phyloP scores from a whole-genome alignment of 2,888 invertebrate species.

The Venusia cambrica region DNA sequence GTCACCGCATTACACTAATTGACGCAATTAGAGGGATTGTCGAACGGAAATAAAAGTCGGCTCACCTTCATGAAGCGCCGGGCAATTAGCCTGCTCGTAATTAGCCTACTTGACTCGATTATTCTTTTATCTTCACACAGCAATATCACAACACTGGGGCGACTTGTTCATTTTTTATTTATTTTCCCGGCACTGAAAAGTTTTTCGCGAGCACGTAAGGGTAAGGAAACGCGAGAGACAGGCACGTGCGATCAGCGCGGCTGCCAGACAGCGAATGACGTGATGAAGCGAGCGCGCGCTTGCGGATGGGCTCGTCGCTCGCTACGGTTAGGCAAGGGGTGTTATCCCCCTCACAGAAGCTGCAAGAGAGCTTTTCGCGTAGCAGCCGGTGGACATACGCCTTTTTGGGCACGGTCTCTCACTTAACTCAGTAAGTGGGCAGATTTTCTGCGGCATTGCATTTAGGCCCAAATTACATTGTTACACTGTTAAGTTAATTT shows the following conservation, averaged over 20 bases:
- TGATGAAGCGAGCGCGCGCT: constrained; percentile 51
- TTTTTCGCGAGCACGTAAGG: constrained; percentile 70
- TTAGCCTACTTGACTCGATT: constrained; percentile 63
- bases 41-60: constrained; percentile 80
- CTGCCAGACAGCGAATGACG: constrained; percentile 67
- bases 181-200: constrained; percentile 68
- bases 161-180: constrained; percentile 56
- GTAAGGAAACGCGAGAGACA: constrained; percentile 23
- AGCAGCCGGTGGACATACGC: constrained; percentile 42
- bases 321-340: constrained; percentile 46
- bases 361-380: constrained; percentile 65
- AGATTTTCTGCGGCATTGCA: constrained; percentile 72
- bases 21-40: constrained; percentile 80
- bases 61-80: constrained; percentile 81
- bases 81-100: constrained; percentile 78
- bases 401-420: constrained; percentile 44
- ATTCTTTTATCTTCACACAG: constrained; percentile 59
- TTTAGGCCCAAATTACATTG: constrained; percentile 75
- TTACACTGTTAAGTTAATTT: constrained; percentile 48
- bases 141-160: constrained; percentile 59
- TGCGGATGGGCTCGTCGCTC: constrained; percentile 44
- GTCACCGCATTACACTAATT: constrained; percentile 81
- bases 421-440: constrained; percentile 76
- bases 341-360: constrained; percentile 66
- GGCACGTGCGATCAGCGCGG: constrained; percentile 51